These are phyloP conservation scores for Papilio gigon DNA, from an alignment of 2,888 invertebrate genomes.

Conservation along the genomic window DNA sequence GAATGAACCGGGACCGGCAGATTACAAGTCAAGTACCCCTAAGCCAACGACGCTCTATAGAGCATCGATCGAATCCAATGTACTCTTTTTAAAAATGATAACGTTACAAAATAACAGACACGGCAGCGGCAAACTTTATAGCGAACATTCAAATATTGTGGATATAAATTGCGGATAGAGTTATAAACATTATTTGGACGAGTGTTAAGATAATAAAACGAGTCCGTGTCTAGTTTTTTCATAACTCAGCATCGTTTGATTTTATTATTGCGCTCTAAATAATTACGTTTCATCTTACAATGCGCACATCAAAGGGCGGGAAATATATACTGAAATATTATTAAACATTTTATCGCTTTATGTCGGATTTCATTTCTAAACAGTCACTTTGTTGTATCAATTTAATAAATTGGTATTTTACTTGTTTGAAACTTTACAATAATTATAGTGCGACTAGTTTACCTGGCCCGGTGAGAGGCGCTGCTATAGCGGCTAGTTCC, in stretches of 20 bases:
- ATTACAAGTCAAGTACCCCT: too few relatives aligned
- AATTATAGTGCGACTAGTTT: too few relatives aligned
- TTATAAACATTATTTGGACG: constrained; percentile 34
- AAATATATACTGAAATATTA: constrained; percentile 3
- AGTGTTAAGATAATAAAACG: constrained; percentile 39
- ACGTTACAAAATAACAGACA: constrained; percentile 25
- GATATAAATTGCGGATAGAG: constrained; percentile 33
- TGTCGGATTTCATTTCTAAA: neutral
- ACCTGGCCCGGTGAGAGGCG: too few relatives aligned
- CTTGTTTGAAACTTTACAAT: neutral
- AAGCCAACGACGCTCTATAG: too few relatives aligned
- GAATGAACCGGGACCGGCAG: too few relatives aligned
- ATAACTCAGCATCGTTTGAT: constrained; percentile 28
- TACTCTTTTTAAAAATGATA: constrained; percentile 11
- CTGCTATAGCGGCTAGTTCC: too few relatives aligned
- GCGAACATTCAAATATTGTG: constrained; percentile 34
- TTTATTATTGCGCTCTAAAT: constrained; percentile 33
- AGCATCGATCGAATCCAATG: neutral
- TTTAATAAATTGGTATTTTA: constrained; percentile 9
- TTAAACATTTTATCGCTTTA: constrained; percentile 16
- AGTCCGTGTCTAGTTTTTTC: constrained; percentile 27
- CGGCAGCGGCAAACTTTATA: constrained; percentile 17
- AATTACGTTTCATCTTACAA: constrained; percentile 29
- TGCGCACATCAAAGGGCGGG: constrained; percentile 31
- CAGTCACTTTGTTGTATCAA: neutral